Evolutionary conservation across 2,113 vertebrate species (phyloP).

Genomic region (Caranx ignobilis): DNA sequence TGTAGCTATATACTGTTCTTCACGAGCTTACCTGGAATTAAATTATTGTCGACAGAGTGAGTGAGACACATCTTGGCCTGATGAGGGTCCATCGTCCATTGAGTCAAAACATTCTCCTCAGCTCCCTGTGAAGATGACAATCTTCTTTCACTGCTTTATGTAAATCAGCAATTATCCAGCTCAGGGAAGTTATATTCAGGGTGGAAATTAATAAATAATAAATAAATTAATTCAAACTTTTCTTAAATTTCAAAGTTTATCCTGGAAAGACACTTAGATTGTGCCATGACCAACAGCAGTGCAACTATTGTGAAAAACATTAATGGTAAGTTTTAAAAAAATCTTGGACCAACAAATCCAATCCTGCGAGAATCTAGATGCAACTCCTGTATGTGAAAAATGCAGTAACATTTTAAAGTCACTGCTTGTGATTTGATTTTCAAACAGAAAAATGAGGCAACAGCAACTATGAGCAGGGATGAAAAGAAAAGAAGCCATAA

Average conservation of each 20-base stretch:
- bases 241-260: not conserved
- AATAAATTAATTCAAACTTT: not conserved
- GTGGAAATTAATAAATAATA: not conserved
- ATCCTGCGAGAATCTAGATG: not conserved
- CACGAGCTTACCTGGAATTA: slow-evolving; percentile 87
- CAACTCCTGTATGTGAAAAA: not conserved
- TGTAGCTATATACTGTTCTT: not conserved
- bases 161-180: not conserved
- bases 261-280: not conserved
- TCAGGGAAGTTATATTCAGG: no score
- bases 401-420: not conserved
- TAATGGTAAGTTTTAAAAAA: not conserved
- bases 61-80: slow-evolving; percentile 78
- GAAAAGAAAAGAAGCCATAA: not conserved
- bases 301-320: not conserved
- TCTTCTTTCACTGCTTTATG: not conserved
- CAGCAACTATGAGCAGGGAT: not conserved
- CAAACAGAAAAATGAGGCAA: no score
- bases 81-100: slow-evolving; percentile 85
- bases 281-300: not conserved
- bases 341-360: not conserved
- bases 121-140: slow-evolving; percentile 82
- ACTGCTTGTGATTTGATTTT: not conserved
- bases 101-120: slow-evolving; percentile 86
- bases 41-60: slow-evolving; percentile 82